Evolutionary conservation across 2,113 vertebrate species (phyloP), one percentile per base, ranked within the genome.

Genomic region (Ophiodon elongatus): DNA sequence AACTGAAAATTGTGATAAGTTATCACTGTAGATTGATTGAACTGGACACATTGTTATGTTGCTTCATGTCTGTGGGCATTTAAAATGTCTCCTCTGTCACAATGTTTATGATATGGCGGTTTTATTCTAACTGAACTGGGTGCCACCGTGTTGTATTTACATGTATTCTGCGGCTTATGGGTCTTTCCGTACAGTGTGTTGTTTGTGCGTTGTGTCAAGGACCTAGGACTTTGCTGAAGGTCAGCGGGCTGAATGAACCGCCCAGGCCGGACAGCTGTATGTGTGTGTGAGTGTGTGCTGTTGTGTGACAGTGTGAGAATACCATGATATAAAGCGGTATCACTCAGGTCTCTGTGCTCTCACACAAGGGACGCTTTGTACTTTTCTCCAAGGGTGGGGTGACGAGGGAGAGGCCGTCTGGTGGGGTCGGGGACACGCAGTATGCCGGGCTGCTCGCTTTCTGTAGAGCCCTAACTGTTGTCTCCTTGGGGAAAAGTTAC

Each of bases 361-460:
- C 80, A 85, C 85, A 95, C 93, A 95, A 93, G 91, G 89, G 88
- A 90, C 85, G 63, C 93, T 93, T 94, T 96, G 93, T 96, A 88
- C 88, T 88, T 87, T 92, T 72, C 67, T 85, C 67, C 50, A 54
- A 85, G 83, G 91, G 85, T 76, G 80, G 87, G 89, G 87, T 77
- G 80, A 79, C 6, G 8, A 81, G 70, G 79, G 31, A 50, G 67
- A 91, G 76, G 75, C 60, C 33, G 57, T 56, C 33, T 6, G 17
- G 43, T 27, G 25, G 13, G 9, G 64, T 9, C 6, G 37, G 37
- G 17, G 43, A n/a, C n/a, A n/a, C n/a, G n/a, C n/a, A n/a, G n/a
- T n/a, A n/a, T n/a, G n/a, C n/a, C n/a, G n/a, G 6, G 21, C 37
- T 39, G 59, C 65, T 80, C 82, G 76, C 73, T 65, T 71, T 90